Evolutionary conservation across 2,113 vertebrate species (phyloP).

Genomic region (Centropus bengalensis): DNA sequence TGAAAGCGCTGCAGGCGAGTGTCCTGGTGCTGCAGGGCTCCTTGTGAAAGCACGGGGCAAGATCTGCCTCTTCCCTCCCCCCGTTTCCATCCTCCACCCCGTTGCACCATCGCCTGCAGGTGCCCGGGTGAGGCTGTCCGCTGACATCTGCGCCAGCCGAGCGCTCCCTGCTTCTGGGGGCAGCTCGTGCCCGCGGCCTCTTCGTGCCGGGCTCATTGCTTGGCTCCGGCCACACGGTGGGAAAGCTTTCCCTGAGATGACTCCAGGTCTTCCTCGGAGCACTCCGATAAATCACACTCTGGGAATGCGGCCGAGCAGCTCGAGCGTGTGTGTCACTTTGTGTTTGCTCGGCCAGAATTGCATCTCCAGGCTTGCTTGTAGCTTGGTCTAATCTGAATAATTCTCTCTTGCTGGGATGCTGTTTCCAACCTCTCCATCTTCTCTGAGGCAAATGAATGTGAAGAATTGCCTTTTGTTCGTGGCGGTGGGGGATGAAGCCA

Average conservation of each 20-base stretch:
- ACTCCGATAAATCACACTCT: fast-evolving
- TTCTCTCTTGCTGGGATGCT: not conserved
- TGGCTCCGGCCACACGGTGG: fast-evolving
- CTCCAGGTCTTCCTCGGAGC: not conserved
- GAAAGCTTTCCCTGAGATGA: not conserved
- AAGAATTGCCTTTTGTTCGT: not conserved
- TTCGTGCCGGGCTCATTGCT: not conserved
- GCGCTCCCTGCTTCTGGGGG: fast-evolving
- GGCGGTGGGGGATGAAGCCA: not conserved
- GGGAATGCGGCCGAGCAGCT: not conserved
- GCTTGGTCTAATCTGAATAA: not conserved
- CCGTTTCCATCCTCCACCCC: not conserved
- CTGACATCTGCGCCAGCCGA: fast-evolving
- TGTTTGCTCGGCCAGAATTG: not conserved
- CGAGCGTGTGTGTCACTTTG: not conserved
- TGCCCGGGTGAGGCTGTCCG: not conserved
- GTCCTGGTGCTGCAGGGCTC: not conserved
- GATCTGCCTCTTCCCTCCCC: not conserved
- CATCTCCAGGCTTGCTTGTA: not conserved
- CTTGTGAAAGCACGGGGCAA: not conserved
- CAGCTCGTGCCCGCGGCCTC: fast-evolving
- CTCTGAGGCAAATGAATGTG: fast-evolving
- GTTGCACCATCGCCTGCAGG: not conserved
- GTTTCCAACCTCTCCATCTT: not conserved
- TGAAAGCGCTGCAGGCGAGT: fast-evolving